Evolutionary conservation across 2,797 vertebrate species (phyloP).

Genomic region (Cossypha dichroa): DNA sequence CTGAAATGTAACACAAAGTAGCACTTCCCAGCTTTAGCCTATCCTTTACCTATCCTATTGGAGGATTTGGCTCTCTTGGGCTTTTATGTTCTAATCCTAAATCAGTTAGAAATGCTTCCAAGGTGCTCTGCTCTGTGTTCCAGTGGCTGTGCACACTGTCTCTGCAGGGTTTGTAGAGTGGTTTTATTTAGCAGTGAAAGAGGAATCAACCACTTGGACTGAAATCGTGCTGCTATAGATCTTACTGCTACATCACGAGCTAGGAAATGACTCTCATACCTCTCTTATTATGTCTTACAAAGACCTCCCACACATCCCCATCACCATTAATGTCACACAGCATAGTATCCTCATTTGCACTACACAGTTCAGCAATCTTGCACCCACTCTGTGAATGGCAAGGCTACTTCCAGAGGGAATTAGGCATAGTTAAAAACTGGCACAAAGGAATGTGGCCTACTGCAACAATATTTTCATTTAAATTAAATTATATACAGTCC

Average conservation of each 20-base stretch:
- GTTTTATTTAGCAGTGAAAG: neutral
- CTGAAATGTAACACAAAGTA: neutral
- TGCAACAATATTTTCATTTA: neutral
- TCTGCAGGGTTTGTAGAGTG: neutral
- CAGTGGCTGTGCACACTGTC: neutral
- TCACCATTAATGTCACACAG: neutral
- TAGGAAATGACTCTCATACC: neutral
- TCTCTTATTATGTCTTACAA: neutral
- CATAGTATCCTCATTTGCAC: neutral
- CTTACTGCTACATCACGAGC: neutral
- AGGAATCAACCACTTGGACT: neutral
- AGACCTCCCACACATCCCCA: neutral
- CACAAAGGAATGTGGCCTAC: neutral
- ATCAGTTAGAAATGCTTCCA: neutral
- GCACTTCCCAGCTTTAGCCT: neutral
- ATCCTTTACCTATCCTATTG: neutral
- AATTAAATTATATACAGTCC: neutral
- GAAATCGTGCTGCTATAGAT: neutral
- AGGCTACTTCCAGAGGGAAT: neutral
- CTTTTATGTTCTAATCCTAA: neutral
- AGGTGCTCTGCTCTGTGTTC: neutral
- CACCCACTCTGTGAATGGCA: neutral
- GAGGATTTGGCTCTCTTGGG: neutral
- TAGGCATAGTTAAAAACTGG: neutral
- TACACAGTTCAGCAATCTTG: neutral